Evolutionary conservation across 2,797 vertebrate genomes (phyloP).

Genomic region (Macroramphosus scolopax): DNA sequence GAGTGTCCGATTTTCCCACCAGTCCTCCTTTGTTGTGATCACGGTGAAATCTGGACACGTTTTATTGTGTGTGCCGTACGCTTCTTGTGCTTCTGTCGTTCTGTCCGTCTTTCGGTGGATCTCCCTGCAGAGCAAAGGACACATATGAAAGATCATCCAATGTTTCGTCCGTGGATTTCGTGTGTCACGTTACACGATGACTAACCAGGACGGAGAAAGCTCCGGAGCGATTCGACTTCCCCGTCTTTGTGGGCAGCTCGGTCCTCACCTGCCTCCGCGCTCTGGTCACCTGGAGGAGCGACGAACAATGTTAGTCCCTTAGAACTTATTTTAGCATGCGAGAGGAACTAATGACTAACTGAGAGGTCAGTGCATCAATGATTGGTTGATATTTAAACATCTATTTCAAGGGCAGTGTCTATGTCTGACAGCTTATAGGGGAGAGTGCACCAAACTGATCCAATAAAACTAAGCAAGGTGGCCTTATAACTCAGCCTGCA

Average conservation of each 20-base stretch:
- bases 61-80: constrained; percentile 28
- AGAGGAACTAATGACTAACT: no score
- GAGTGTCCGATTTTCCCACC: constrained; percentile 25
- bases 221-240: constrained; percentile 56
- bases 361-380: no score
- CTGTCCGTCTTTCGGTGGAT: constrained; percentile 45
- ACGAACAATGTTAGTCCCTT: not conserved
- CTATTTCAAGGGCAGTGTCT: not conserved
- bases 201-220: constrained; percentile 69
- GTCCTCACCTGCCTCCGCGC: constrained; percentile 65
- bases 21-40: constrained; percentile 8
- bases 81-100: constrained; percentile 42
- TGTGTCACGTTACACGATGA: not conserved
- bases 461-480: constrained; percentile 37
- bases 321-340: no score
- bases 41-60: constrained; percentile 5
- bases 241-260: constrained; percentile 42
- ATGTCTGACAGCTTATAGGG: not conserved
- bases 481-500: constrained; percentile 37
- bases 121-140: constrained; percentile 54
- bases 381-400: no score
- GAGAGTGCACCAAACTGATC: constrained; percentile 23
- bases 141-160: not conserved
- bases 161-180: not conserved
- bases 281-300: constrained; percentile 57